Conservation (phyloP, 2,113 vertebrate genomes). For the Xiphophorus hellerii region DNA sequence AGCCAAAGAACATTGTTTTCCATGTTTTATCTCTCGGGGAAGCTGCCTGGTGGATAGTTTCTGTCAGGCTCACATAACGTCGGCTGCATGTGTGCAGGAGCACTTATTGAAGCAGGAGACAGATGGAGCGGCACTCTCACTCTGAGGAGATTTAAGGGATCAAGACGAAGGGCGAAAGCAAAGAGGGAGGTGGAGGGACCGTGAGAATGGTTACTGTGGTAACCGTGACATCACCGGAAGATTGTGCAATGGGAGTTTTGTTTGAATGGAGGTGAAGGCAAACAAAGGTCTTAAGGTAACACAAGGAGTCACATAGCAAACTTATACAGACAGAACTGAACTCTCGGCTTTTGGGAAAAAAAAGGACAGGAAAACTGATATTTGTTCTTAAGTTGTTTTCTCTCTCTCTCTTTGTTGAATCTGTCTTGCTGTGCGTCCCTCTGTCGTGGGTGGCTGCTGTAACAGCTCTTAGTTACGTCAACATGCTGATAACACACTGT, state of each 20-base stretch:
- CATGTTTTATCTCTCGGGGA: background rate
- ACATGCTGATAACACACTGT: slow-evolving; percentile 26
- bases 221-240: slow-evolving; percentile 70
- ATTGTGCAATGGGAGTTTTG: slow-evolving; percentile 60
- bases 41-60: background rate
- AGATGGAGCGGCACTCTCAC: slow-evolving; percentile 61
- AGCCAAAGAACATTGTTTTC: background rate
- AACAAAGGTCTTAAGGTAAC: slow-evolving; percentile 39
- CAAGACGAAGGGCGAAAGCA: slow-evolving; percentile 49
- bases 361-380: slow-evolving; percentile 19
- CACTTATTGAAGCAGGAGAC: slow-evolving; percentile 14
- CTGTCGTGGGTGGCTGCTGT: slow-evolving; percentile 40
- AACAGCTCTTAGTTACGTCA: slow-evolving; percentile 52
- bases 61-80: slow-evolving; percentile 20
- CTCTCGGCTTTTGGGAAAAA: slow-evolving; percentile 25
- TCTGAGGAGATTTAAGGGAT: slow-evolving; percentile 61
- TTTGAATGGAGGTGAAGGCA: slow-evolving; percentile 55
- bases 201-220: slow-evolving; percentile 76
- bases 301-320: slow-evolving; percentile 43
- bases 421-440: background rate
- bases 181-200: slow-evolving; percentile 39
- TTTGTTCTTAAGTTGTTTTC: background rate
- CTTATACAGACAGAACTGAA: slow-evolving; percentile 35
- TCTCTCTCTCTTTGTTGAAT: background rate
- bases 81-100: slow-evolving; percentile 3